These are phyloP conservation scores for Ispidina picta DNA, from an alignment of 2,797 vertebrate species.

Conservation along the genomic window DNA sequence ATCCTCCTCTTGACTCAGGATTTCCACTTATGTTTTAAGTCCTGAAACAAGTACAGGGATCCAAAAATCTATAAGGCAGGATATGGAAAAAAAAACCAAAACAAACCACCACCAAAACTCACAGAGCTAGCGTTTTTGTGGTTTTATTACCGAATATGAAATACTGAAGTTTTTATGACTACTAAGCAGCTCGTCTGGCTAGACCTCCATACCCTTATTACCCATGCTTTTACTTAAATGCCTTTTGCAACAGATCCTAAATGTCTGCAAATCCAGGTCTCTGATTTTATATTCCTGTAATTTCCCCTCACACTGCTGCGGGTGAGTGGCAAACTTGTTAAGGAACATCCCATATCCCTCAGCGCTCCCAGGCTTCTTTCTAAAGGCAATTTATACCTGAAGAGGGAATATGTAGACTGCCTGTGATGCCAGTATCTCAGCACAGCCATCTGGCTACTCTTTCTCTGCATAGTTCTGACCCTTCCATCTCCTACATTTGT, in stretches of 20 bases:
- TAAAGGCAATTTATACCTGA: neutral
- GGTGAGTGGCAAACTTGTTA: neutral
- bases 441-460: neutral
- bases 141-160: neutral
- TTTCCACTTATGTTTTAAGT: neutral
- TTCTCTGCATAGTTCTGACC: neutral
- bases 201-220: neutral
- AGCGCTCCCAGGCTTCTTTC: neutral
- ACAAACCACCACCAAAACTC: neutral
- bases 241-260: neutral
- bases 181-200: neutral
- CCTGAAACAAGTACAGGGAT: neutral
- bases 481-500: neutral
- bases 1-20: neutral
- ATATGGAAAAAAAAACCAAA: neutral
- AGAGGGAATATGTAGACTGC: neutral
- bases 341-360: neutral
- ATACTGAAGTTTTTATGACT: neutral
- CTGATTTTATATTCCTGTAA: neutral
- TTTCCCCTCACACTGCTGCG: neutral
- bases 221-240: neutral
- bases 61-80: neutral
- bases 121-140: neutral
- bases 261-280: neutral
- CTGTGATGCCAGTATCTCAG: neutral